Conservation (phyloP, 2,888 invertebrate species). For the Metellina segmentata region DNA sequence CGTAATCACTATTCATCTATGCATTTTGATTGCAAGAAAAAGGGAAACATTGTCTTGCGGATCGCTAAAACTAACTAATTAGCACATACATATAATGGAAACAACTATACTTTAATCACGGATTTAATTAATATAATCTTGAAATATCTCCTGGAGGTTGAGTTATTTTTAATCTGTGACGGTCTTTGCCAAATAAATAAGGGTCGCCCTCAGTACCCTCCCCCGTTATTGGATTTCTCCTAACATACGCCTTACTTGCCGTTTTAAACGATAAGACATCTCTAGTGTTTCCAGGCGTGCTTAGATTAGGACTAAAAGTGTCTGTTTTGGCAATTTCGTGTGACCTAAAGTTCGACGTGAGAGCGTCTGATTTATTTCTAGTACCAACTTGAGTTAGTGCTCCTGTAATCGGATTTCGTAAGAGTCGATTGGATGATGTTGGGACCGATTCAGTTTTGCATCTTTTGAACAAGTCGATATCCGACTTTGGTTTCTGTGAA, state of each 20-base stretch:
- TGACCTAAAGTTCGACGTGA: not conserved
- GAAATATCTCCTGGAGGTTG: conserved; percentile 13
- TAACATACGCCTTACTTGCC: not conserved
- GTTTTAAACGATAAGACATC: not conserved
- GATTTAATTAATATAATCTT: conserved; percentile 10
- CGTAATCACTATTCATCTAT: too few species aligned
- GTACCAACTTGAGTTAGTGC: not conserved
- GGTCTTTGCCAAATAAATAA: not conserved
- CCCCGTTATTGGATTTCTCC: conserved; percentile 42
- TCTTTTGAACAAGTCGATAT: not conserved
- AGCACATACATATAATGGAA: too few species aligned
- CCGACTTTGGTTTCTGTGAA: not conserved
- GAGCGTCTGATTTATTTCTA: not conserved
- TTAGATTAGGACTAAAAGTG: not conserved
- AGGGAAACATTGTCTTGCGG: too few species aligned
- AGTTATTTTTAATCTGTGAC: not conserved
- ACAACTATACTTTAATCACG: too few species aligned
- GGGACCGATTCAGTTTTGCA: not conserved
- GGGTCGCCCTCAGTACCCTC: conserved; percentile 1
- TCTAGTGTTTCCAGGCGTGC: not conserved
- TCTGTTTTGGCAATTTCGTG: not conserved
- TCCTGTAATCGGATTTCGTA: conserved; percentile 45
- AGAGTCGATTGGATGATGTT: not conserved
- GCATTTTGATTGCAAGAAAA: too few species aligned
- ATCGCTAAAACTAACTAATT: too few species aligned